A percentile compares a stretch with the other conserved stretches of the same genome.
These are phyloP conservation scores for Notothenia rossii DNA, from an alignment of 2,113 vertebrate genomes.

Conservation along the genomic window DNA sequence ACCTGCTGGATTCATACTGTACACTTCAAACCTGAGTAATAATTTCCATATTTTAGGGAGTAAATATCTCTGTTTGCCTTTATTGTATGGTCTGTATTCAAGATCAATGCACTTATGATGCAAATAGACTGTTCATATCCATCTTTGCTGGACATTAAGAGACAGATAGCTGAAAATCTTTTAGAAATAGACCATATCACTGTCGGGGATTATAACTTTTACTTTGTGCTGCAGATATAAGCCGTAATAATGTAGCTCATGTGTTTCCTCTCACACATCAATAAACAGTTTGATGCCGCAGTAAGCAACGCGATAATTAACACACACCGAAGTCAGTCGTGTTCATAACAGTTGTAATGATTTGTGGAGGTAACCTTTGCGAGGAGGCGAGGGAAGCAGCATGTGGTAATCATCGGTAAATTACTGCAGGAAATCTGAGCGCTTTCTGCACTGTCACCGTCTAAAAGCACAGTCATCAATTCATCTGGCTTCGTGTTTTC, in stretches of 20 bases:
- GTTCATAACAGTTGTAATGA: conserved; percentile 1
- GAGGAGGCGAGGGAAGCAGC: conserved; percentile 25
- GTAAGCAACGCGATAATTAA: conserved; percentile 4
- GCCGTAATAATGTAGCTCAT: background rate
- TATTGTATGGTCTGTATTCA: too few species aligned
- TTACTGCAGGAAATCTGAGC: conserved; percentile 36
- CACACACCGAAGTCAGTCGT: background rate
- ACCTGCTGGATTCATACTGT: background rate
- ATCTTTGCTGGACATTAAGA: background rate
- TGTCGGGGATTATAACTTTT: background rate
- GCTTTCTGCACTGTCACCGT: conserved; percentile 12
- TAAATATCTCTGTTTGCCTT: background rate
- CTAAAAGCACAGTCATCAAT: conserved; percentile 37
- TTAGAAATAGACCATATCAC: background rate
- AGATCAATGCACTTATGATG: background rate
- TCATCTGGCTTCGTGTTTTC: conserved; percentile 15
- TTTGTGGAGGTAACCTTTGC: conserved; percentile 41
- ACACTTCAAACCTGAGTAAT: too few species aligned
- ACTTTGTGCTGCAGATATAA: background rate
- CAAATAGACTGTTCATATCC: too few species aligned
- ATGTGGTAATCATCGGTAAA: conserved; percentile 27
- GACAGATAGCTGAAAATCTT: background rate
- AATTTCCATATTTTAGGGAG: background rate
- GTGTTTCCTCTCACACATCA: background rate
- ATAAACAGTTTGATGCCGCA: background rate